Percentiles rank a stretch among this genome's conserved stretches.
phyloP scores from a whole-genome alignment of 2,797 vertebrate genomes.

The Urosaurus nigricauda region DNA sequence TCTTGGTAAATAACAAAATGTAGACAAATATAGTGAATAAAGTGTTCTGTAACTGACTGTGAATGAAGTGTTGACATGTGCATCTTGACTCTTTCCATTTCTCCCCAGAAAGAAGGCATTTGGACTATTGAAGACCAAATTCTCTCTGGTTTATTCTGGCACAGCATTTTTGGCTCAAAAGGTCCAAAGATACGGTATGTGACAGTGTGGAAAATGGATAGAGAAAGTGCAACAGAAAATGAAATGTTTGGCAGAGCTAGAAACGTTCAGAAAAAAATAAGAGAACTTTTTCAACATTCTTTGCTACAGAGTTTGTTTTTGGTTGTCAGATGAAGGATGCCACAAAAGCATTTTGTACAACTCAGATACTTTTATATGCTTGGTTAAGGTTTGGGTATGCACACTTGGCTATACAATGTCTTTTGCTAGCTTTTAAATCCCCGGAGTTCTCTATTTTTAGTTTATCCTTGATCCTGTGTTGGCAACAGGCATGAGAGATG shows the following conservation, averaged over 20 bases:
- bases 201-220: neutral
- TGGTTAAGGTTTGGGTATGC: slow-evolving; percentile 59
- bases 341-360: slow-evolving; percentile 43
- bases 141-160: slow-evolving; percentile 21
- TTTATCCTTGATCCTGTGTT: slow-evolving; percentile 69
- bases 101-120: neutral
- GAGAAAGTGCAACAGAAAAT: neutral
- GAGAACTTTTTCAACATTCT: slow-evolving; percentile 17
- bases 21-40: slow-evolving; percentile 19
- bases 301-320: slow-evolving; percentile 34
- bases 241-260: slow-evolving; percentile 28
- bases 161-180: neutral
- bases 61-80: slow-evolving; percentile 12
- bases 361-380: slow-evolving; percentile 56
- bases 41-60: slow-evolving; percentile 9
- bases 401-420: neutral
- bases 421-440: slow-evolving; percentile 49
- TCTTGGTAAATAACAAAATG: neutral
- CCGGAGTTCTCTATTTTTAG: slow-evolving; percentile 57
- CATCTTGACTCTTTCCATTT: neutral
- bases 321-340: slow-evolving; percentile 38
- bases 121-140: slow-evolving; percentile 1
- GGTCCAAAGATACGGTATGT: neutral
- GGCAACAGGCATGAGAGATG: slow-evolving; percentile 77
- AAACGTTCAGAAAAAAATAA: neutral